Base-by-base conservation (phyloP, 2,113 vertebrate genomes). In the Corythornis cristatus region DNA sequence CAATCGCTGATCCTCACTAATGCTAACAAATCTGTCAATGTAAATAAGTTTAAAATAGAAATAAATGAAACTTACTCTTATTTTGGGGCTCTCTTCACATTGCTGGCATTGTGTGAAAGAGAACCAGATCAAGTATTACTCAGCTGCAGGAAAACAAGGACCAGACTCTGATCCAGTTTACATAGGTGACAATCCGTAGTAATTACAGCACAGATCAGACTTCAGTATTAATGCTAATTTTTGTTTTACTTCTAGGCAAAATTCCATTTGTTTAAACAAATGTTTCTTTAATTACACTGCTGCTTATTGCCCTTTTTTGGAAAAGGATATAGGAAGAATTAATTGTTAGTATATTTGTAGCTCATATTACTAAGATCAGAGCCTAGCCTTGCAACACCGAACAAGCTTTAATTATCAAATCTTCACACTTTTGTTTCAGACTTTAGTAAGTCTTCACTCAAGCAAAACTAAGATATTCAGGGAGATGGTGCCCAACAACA, bases 61-160 rank as follows among this genome's bases (percentile, higher is more conserved):
- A 83, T 54, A 91, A 89, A 71, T 53, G 64, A 48, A 92, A 96
- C 87, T 91, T 95, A 94, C 53, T 92, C 86, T 88, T 82, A 86
- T 53, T 79, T 62, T 73, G 81, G 56, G 84, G 58, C 81, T 87
- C 64, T 87, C 92, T 95, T 96, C 91, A 95, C 74, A 54, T 43
- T 92, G 91, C 77, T 93, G 67, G 89, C 93, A 71, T 92, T 76
- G 90, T 5, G 15, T 91, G 87, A 94, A 90, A 94, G 64, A 94
- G 86, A 93, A 96, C 89, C 90, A 90, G 81, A 92, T 58, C 74
- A 86, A 77, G 46, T 75, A 92, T 87, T 93, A 95, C 62, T 85
- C 54, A 80, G 43, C 37, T 73, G 83, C 60, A 89, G 37, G 50
- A 42, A 84, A 90, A 89, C 28, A 82, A 84, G 46, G 64, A 87